A percentile compares a stretch with the other conserved stretches of the same genome.
Evolutionary conservation across 2,888 invertebrate species (phyloP).

Genomic region (Ochropacha duplaris): DNA sequence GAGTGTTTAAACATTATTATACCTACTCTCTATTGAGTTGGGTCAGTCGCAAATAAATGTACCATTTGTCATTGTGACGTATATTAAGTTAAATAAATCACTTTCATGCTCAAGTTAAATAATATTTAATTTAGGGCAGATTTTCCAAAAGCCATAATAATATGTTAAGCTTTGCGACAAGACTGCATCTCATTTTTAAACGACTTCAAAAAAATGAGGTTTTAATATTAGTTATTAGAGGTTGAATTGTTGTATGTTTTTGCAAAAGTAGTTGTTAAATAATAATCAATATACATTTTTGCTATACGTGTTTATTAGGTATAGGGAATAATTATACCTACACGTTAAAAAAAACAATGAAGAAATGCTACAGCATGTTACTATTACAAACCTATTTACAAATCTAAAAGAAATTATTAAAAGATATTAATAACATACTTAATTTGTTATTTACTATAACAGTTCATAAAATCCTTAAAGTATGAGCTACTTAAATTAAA

Average conservation of each 20-base stretch:
- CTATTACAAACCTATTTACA: conserved; percentile 1
- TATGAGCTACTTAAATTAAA: neutral
- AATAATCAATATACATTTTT: neutral
- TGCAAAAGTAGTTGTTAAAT: neutral
- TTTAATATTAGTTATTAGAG: neutral
- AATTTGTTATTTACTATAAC: neutral
- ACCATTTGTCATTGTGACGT: too few relatives aligned
- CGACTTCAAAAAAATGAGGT: neutral
- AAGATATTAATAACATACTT: neutral
- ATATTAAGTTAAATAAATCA: too few relatives aligned
- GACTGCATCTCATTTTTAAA: neutral
- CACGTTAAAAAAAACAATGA: neutral
- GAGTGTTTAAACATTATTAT: too few relatives aligned
- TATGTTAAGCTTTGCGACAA: too few relatives aligned
- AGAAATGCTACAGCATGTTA: neutral
- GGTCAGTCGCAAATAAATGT: too few relatives aligned
- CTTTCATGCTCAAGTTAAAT: too few relatives aligned
- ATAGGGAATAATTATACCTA: neutral
- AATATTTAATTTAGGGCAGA: too few relatives aligned
- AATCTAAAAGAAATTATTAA: conserved; percentile 9
- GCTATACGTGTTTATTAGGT: neutral
- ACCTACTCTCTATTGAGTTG: too few relatives aligned
- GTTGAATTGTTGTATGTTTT: neutral
- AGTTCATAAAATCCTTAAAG: neutral
- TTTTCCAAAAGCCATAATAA: too few relatives aligned